Evolutionary conservation across 1,140 invertebrate species (phyloP), one percentile per base, ranked within the genome.

Genomic region (Meloidogyne chitwoodi): DNA sequence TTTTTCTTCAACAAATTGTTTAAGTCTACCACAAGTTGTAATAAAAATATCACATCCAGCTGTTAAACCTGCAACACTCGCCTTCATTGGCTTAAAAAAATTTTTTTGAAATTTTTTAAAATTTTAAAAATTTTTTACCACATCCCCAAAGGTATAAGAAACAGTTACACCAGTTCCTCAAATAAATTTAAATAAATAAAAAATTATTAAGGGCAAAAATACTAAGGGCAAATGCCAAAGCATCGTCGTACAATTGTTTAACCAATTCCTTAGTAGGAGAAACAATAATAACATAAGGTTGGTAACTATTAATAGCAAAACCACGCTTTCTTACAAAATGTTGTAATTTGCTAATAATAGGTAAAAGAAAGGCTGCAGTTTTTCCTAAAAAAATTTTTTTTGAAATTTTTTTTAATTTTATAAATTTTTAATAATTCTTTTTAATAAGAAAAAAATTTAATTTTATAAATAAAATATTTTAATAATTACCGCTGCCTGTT

Each of bases 31-130:
- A 44, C 31, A 66, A 8, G 72, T 77, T 11, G 38, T 76, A 27
- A 77, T 68, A 29, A 76, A 77, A 68, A 77, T 78, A 62, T 77
- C 76, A 64, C 76, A 77, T 1, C 76, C 76, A 64, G 0, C 19
- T 8, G 48, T 63, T 26, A 56, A 56, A 5, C 56, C 27, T 16
- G 22, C 22, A 2, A 76, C 26, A 24, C 56, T 78, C 2, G 22
- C 29, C 27, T 24, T 22, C 71, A 77, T 77, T 48, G 71, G 72
- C 75, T 56, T n/a, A 19, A 48, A 10, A 38, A 48, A 56, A n/a
- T n/a, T 56, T n/a, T 56, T 56, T 56, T n/a, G 4, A 19, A 14
- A 48, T 56, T n/a, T 16, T 16, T 4, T 19, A 8, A 56, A 56
- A 56, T 38, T 1, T 38, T 38, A 16, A 56, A 56, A 56, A n/a